A percentile compares a stretch with the other conserved stretches of the same genome.
Conservation (phyloP, 2,797 vertebrate species). For the Peromyscus eremicus region DNA sequence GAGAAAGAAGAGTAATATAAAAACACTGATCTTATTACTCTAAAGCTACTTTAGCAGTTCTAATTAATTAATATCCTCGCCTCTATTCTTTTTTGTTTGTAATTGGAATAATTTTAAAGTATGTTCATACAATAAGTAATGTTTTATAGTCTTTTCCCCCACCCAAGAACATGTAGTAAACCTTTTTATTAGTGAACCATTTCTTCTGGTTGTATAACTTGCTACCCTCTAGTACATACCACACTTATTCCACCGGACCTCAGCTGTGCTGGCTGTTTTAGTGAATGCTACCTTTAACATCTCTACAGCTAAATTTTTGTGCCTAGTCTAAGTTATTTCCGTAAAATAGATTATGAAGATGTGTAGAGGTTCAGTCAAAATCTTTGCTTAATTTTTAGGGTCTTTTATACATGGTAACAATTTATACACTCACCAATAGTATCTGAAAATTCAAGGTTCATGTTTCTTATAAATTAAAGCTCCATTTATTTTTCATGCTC, state of each 20-base stretch:
- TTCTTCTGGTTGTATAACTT: conserved; percentile 1
- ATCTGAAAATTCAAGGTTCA: conserved; percentile 42
- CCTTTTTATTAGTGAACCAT: background rate
- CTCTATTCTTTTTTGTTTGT: conserved; percentile 11
- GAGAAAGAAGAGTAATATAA: conserved; percentile 45
- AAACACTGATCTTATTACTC: conserved; percentile 15
- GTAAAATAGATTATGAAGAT: conserved; percentile 44
- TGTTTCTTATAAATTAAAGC: conserved; percentile 56
- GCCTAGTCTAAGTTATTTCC: conserved; percentile 19
- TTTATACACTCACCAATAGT: background rate
- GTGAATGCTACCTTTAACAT: conserved; percentile 28
- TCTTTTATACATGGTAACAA: background rate
- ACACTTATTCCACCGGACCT: background rate
- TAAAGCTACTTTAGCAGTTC: conserved; percentile 28
- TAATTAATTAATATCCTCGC: background rate
- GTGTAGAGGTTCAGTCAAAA: conserved; percentile 32
- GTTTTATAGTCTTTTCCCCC: background rate
- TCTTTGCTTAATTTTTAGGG: conserved; percentile 21
- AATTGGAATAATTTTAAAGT: conserved; percentile 42
- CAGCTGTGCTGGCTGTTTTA: background rate
- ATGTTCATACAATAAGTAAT: background rate
- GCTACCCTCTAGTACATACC: background rate
- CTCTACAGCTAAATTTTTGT: conserved; percentile 39
- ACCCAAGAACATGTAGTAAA: background rate
- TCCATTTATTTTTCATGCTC: conserved; percentile 19